Percentiles rank a stretch among this genome's conserved stretches.
Evolutionary conservation across 2,113 vertebrate species (phyloP).

Genomic region (Oncorhynchus clarkii): DNA sequence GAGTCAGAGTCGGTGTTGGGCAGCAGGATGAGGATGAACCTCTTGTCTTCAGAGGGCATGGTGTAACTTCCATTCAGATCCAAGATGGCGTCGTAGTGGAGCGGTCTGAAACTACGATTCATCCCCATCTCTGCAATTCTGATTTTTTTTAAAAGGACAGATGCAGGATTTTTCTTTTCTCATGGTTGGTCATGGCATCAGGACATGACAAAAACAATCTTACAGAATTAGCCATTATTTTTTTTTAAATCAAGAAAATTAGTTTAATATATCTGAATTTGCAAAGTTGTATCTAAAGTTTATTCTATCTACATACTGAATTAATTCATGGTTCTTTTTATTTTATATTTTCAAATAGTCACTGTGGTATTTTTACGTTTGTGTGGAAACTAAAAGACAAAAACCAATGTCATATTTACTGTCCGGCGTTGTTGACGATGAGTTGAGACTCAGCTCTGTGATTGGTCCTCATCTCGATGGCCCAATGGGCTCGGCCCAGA

Average conservation of each 20-base stretch:
- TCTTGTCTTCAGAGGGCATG: constrained; percentile 70
- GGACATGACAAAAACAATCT: too few species aligned
- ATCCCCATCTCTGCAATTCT: constrained; percentile 74
- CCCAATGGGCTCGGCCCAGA: constrained; percentile 66
- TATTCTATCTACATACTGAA: too few species aligned
- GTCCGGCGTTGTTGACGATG: constrained; percentile 79
- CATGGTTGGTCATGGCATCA: too few species aligned
- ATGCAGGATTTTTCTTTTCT: not conserved
- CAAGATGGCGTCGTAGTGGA: constrained; percentile 78
- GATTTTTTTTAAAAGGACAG: not conserved
- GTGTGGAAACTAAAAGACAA: too few species aligned
- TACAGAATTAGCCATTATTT: too few species aligned
- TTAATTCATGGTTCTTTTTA: too few species aligned
- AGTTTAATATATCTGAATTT: too few species aligned
- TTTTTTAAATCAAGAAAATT: too few species aligned
- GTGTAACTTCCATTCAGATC: constrained; percentile 19
- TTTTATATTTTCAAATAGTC: too few species aligned
- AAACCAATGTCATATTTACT: constrained; percentile 56
- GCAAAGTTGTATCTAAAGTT: too few species aligned
- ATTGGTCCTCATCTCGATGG: constrained; percentile 80
- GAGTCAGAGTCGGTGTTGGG: constrained; percentile 20
- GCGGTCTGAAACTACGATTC: constrained; percentile 16
- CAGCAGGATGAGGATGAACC: constrained; percentile 78
- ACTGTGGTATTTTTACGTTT: too few species aligned
- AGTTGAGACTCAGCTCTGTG: constrained; percentile 82